Conservation (phyloP, 1,140 invertebrate species). For the Arion vulgaris region DNA sequence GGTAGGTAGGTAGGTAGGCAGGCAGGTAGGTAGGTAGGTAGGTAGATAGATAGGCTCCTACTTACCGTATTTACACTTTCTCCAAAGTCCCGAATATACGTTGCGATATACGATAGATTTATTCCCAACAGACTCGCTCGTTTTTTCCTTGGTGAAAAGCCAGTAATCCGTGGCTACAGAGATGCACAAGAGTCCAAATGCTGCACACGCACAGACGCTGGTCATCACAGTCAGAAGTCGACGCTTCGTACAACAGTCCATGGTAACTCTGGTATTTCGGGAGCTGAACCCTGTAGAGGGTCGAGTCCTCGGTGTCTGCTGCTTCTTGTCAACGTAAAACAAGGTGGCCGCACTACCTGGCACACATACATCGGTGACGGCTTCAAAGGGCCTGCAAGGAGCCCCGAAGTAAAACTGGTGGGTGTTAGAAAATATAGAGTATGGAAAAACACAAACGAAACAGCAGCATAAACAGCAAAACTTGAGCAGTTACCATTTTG, state of each 20-base stretch:
- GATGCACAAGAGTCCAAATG: slow-evolving; percentile 70
- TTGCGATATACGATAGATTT: slow-evolving; percentile 49
- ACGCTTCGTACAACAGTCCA: slow-evolving; percentile 70
- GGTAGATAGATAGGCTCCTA: too few relatives aligned
- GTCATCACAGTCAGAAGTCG: slow-evolving; percentile 69
- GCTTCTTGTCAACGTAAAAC: background rate
- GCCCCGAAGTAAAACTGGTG: background rate
- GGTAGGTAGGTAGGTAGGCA: too few relatives aligned
- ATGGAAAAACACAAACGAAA: background rate
- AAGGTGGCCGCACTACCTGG: background rate
- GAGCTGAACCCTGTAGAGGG: slow-evolving; percentile 12
- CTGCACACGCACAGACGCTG: slow-evolving; percentile 69
- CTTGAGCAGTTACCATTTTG: too few relatives aligned
- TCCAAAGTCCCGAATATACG: slow-evolving; percentile 69
- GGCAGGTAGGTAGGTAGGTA: too few relatives aligned
- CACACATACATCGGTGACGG: background rate
- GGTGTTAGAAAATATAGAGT: too few relatives aligned
- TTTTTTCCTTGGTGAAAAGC: slow-evolving; percentile 66
- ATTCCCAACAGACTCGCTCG: slow-evolving; percentile 51
- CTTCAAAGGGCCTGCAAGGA: background rate
- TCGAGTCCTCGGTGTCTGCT: background rate
- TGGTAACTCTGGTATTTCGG: slow-evolving; percentile 46
- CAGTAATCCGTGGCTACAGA: slow-evolving; percentile 71
- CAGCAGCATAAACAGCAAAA: too few relatives aligned
- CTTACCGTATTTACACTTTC: slow-evolving; percentile 58